Percentiles rank a stretch among this genome's conserved stretches.
phyloP scores from a whole-genome alignment of 2,888 invertebrate genomes.

The Mesorhabditis sp. region DNA sequence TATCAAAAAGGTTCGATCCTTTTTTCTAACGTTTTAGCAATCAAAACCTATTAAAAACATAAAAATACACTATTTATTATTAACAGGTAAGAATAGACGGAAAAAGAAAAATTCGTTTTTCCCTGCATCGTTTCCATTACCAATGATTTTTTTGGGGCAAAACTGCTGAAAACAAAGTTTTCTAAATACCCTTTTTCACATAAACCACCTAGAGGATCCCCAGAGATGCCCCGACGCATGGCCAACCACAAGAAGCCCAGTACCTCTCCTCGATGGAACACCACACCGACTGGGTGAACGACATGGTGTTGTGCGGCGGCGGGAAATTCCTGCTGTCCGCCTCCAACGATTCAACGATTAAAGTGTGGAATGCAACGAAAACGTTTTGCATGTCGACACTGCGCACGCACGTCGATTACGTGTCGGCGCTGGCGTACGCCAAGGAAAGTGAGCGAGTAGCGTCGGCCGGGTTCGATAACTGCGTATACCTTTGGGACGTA shows the following conservation, averaged over 20 bases:
- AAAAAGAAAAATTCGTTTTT: too few relatives aligned
- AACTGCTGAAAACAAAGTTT: too few relatives aligned
- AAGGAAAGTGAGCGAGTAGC: slow-evolving; percentile 85
- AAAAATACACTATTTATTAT: too few relatives aligned
- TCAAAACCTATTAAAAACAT: neutral
- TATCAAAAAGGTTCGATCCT: neutral
- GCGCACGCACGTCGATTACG: slow-evolving; percentile 93
- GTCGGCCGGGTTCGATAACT: slow-evolving; percentile 90
- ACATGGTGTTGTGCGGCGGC: slow-evolving; percentile 92
- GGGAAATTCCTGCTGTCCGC: slow-evolving; percentile 96
- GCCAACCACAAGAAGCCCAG: slow-evolving; percentile 62
- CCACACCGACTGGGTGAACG: slow-evolving; percentile 99
- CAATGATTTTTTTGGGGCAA: too few relatives aligned
- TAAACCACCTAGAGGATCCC: slow-evolving; percentile 12
- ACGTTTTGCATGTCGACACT: slow-evolving; percentile 98
- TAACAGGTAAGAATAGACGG: too few relatives aligned
- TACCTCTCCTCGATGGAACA: slow-evolving; percentile 94
- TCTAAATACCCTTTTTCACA: neutral
- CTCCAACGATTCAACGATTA: slow-evolving; percentile 97
- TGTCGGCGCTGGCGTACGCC: slow-evolving; percentile 93
- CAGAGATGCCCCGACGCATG: slow-evolving; percentile 19
- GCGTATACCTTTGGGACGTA: slow-evolving; percentile 97
- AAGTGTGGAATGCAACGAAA: slow-evolving; percentile 99
- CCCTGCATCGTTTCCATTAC: too few relatives aligned
- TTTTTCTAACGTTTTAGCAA: neutral